A percentile compares a stretch with the other conserved stretches of the same genome.
phyloP scores from a whole-genome alignment of 2,888 invertebrate genomes.

The Amorpha juglandis region DNA sequence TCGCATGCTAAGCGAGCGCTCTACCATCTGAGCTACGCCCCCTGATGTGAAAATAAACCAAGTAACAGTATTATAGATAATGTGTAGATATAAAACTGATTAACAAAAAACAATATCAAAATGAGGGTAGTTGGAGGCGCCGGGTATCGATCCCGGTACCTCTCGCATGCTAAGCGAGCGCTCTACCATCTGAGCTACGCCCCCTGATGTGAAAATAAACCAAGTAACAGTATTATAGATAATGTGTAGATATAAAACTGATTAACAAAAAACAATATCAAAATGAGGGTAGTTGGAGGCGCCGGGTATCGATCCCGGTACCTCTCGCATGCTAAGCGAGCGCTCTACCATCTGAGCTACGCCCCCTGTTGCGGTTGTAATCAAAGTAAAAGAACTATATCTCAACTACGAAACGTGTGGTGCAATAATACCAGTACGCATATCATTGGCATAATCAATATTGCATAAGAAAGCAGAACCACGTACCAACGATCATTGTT shows the following conservation, averaged over 20 bases:
- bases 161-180: conserved; percentile 85
- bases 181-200: conserved; percentile 85
- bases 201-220: conserved; percentile 51
- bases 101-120: conserved; percentile 2
- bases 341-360: conserved; percentile 85
- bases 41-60: conserved; percentile 40
- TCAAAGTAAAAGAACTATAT: conserved; percentile 28
- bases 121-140: conserved; percentile 70
- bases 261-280: conserved; percentile 16
- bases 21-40: conserved; percentile 81
- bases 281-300: conserved; percentile 63
- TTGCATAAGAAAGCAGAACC: no score
- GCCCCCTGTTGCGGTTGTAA: conserved; percentile 32
- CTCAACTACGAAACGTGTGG: no score
- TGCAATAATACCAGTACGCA: no score
- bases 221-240: conserved; percentile 3
- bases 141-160: conserved; percentile 85
- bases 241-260: neutral
- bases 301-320: conserved; percentile 85
- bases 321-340: conserved; percentile 85
- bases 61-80: neutral
- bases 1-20: conserved; percentile 85
- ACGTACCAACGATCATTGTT: no score
- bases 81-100: neutral
- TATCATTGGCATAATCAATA: no score